Base-by-base conservation (phyloP, 2,888 invertebrate genomes). In the Tribolium freemani region DNA sequence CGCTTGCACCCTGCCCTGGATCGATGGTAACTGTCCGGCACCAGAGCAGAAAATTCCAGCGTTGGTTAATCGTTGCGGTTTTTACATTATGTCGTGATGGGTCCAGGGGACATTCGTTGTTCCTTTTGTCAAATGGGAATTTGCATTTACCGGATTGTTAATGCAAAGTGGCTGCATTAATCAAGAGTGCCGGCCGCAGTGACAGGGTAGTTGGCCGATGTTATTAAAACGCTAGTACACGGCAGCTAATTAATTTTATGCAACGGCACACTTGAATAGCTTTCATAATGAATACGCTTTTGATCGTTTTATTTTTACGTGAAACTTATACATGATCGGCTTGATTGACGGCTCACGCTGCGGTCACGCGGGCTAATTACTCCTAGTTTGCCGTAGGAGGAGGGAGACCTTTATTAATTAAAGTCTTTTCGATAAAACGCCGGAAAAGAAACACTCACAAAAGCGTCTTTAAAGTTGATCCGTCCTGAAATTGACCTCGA, bases 241-340 rank as follows among this genome's bases (percentile, higher is more conserved):
- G 83, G 82, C 83, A 82, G 84, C 85, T 86, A 86, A 86, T 86
- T 86, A 86, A 86, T 86, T 86, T 86, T 86, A 86, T 86, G 86
- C 86, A 86, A 86, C 84, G 84, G 83, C 85, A 85, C 85, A 86
- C 86, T 85, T 84, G 85, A 86, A 85, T 83, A 83, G 85, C 83
- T 84, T 82, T 84, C 83, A 82, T 85, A 85, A 86, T 85, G 85
- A 86, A 85, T 84, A 82, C 78, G 82, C 84, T 80, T 81, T 82
- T 80, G 82, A 81, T 81, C 80, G 82, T 81, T 82, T 69, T 69
- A 69, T 74, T 81, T 80, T 78, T 77, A 77, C 79, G 53, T 75
- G 77, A 75, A 80, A 78, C 78, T 77, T 74, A 79, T 76, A 78
- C 77, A 78, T 77, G 80, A 80, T 79, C 78, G 76, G 74, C 67